Base-by-base conservation (phyloP, 2,888 invertebrate species). In the Xestobium rufovillosum region DNA sequence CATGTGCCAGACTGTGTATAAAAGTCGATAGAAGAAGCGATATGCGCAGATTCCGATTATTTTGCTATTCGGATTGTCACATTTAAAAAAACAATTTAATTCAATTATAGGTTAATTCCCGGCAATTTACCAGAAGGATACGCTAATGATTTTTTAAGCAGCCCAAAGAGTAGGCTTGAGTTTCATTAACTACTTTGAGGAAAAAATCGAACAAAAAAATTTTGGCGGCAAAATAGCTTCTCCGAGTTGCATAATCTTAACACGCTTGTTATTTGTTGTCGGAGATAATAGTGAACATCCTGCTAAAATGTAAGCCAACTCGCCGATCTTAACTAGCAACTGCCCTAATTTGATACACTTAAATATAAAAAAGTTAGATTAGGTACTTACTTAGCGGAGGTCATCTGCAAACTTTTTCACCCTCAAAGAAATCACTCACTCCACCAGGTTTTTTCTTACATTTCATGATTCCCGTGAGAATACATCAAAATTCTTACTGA, bases 401-500 rank as follows among this genome's bases (percentile, higher is more conserved):
- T 64, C 64, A 64, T 65, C 63, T 63, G 62, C 57, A 56, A 47
- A 55, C 50, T 44, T 56, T 59, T 56, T 55, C 52, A 47, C 46
- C 55, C 49, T 53, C 55, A 44, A 40, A 49, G 42, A 47, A 43
- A 37, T 42, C 47, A 43, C 39, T 46, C 31, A 43, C 42, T 41
- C 41, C 43, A n/a, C n/a, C n/a, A 47, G 47, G 50, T 44, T 45
- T 49, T 50, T 50, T 40, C 52, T 59, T 43, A 56, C 53, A 54
- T 49, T 45, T 48, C 60, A 58, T 55, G 45, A 42, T 55, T 48
- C 43, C 47, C 50, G 51, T 50, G 50, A 44, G 45, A 51, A 56
- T 56, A 53, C 59, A 61, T 59, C 56, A 55, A 56, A 14, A 28
- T 25, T 35, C 15, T 26, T 29, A 33, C 33, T 39, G 19, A 31